A percentile compares a stretch with the other conserved stretches of the same genome.
These are phyloP conservation scores for Latrodectus elegans DNA, from an alignment of 2,888 invertebrate genomes.

Conservation along the genomic window DNA sequence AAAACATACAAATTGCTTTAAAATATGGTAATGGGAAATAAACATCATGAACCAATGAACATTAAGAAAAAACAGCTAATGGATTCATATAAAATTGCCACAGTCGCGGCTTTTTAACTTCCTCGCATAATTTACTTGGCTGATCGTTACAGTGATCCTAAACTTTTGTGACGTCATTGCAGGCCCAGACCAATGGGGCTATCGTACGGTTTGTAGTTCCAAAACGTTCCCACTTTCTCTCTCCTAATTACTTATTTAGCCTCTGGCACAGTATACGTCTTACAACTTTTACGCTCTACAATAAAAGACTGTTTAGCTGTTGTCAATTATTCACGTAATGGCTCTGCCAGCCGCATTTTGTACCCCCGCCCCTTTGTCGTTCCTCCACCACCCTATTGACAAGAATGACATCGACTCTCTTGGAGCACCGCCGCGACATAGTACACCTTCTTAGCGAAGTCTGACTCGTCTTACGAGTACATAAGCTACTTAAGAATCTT, in stretches of 20 bases:
- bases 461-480: slow-evolving; percentile 40
- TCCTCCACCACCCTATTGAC: slow-evolving; percentile 43
- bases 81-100: slow-evolving; percentile 19
- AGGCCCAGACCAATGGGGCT: slow-evolving; percentile 36
- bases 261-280: slow-evolving; percentile 46
- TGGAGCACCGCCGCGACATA: slow-evolving; percentile 14
- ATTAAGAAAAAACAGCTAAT: slow-evolving; percentile 33
- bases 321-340: slow-evolving; percentile 69
- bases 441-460: slow-evolving; percentile 42
- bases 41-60: slow-evolving; percentile 17
- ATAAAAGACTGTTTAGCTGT: slow-evolving; percentile 67
- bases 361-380: slow-evolving; percentile 7
- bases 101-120: slow-evolving; percentile 17
- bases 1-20: neutral
- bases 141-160: slow-evolving; percentile 15
- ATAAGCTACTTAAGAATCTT: slow-evolving; percentile 65
- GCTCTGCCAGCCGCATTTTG: slow-evolving; percentile 56
- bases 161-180: slow-evolving; percentile 44
- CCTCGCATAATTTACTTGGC: slow-evolving; percentile 34
- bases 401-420: slow-evolving; percentile 60
- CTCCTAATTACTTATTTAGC: slow-evolving; percentile 68
- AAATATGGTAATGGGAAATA: slow-evolving; percentile 3
- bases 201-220: slow-evolving; percentile 38
- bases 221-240: slow-evolving; percentile 61
- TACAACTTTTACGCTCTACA: slow-evolving; percentile 49